A percentile compares a stretch with the other conserved stretches of the same genome.
Conservation (phyloP, 2,888 invertebrate genomes). For the Dermolepida albohirtum region DNA sequence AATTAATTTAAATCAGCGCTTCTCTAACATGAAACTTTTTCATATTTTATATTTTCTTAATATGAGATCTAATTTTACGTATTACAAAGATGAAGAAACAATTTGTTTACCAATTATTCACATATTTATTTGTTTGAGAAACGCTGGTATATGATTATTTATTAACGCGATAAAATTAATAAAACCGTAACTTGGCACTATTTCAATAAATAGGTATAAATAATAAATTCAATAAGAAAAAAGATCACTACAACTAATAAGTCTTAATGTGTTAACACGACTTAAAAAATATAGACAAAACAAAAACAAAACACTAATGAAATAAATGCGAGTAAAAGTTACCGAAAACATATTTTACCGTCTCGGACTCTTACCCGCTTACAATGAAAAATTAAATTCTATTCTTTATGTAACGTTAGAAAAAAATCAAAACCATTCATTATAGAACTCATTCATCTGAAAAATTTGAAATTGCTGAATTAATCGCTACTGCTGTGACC, state of each 20-base stretch:
- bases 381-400: slow-evolving; percentile 5
- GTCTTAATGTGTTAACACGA: slow-evolving; percentile 8
- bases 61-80: no score
- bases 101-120: no score
- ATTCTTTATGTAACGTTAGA: slow-evolving; percentile 16
- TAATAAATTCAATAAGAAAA: slow-evolving; percentile 1
- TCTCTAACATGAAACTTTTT: no score
- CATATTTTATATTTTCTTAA: no score
- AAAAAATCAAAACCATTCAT: slow-evolving; percentile 9
- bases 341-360: slow-evolving; percentile 5
- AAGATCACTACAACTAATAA: slow-evolving; percentile 16
- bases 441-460: slow-evolving; percentile 20
- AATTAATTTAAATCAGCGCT: no score
- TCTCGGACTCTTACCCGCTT: slow-evolving; percentile 3
- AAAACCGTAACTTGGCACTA: slow-evolving; percentile 25
- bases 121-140: slow-evolving; percentile 10
- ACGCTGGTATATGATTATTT: background rate
- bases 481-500: slow-evolving; percentile 20
- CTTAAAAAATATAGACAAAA: background rate
- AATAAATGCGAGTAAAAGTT: slow-evolving; percentile 22
- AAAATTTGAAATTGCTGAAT: slow-evolving; percentile 15
- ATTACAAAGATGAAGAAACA: no score
- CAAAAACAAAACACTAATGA: slow-evolving; percentile 2
- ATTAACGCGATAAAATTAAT: slow-evolving; percentile 20
- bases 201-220: slow-evolving; percentile 13